Evolutionary conservation across 2,797 vertebrate genomes (phyloP).

Genomic region (Lepilemur ruficaudatus): DNA sequence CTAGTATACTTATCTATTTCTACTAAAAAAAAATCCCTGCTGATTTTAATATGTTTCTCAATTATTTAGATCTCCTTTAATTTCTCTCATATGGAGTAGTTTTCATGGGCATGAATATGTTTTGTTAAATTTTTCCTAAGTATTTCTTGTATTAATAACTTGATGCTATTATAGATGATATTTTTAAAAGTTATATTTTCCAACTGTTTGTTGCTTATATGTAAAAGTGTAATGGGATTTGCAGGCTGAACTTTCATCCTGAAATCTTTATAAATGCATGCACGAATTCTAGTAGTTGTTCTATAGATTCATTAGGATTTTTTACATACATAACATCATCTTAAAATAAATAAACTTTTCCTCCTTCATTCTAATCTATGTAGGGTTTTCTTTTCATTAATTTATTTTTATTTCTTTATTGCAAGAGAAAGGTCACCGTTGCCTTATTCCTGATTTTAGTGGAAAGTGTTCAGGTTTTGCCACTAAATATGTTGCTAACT

Average conservation of each 20-base stretch:
- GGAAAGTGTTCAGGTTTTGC: background rate
- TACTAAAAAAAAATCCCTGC: background rate
- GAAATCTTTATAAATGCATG: background rate
- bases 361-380: background rate
- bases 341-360: background rate
- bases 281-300: background rate
- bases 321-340: background rate
- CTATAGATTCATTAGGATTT: background rate
- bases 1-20: background rate
- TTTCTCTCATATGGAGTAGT: background rate
- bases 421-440: background rate
- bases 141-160: background rate
- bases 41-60: background rate
- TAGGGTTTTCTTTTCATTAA: background rate
- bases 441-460: background rate
- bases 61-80: background rate
- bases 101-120: background rate
- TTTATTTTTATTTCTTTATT: background rate
- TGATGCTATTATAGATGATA: background rate
- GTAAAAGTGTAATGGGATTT: background rate
- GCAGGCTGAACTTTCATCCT: background rate
- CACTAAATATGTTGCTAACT: background rate
- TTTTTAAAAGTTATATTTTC: background rate
- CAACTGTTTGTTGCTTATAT: background rate
- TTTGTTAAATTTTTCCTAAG: background rate